Percentiles rank a stretch among this genome's conserved stretches.
These are phyloP conservation scores for Pelobates cultripes DNA, from an alignment of 2,797 vertebrate genomes.

Conservation along the genomic window DNA sequence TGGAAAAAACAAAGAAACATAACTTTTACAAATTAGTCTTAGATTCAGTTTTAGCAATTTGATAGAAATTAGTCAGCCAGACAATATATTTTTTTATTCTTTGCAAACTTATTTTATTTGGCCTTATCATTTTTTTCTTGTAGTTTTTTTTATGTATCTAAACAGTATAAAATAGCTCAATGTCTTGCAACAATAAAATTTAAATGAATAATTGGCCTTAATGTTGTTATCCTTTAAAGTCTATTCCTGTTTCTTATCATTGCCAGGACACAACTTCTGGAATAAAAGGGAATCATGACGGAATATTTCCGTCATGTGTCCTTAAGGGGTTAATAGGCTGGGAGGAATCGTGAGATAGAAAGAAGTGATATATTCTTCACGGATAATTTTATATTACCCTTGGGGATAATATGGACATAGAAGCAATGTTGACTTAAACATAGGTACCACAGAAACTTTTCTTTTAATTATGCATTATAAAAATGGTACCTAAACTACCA, in stretches of 20 bases:
- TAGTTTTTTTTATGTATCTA: background rate
- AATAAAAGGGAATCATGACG: no score
- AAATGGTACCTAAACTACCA: background rate
- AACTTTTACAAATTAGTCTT: slow-evolving; percentile 10
- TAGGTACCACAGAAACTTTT: no score
- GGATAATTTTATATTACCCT: background rate
- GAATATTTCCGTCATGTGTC: no score
- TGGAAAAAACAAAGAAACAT: slow-evolving; percentile 21
- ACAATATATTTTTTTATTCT: background rate
- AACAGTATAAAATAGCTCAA: background rate
- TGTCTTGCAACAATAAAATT: background rate
- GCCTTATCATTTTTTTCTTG: background rate
- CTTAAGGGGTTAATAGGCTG: background rate
- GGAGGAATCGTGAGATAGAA: background rate
- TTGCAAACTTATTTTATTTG: background rate
- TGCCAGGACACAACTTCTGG: no score
- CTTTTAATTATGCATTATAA: background rate
- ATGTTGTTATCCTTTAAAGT: background rate
- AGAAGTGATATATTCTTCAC: background rate
- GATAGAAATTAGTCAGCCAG: background rate
- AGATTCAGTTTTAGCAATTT: background rate
- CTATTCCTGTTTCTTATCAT: background rate
- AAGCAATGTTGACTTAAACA: background rate
- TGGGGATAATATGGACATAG: background rate
- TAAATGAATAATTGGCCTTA: background rate